A percentile compares a stretch with the other conserved stretches of the same genome.
Evolutionary conservation across 1,140 invertebrate species (phyloP).

Genomic region (Drosophila orosa): DNA sequence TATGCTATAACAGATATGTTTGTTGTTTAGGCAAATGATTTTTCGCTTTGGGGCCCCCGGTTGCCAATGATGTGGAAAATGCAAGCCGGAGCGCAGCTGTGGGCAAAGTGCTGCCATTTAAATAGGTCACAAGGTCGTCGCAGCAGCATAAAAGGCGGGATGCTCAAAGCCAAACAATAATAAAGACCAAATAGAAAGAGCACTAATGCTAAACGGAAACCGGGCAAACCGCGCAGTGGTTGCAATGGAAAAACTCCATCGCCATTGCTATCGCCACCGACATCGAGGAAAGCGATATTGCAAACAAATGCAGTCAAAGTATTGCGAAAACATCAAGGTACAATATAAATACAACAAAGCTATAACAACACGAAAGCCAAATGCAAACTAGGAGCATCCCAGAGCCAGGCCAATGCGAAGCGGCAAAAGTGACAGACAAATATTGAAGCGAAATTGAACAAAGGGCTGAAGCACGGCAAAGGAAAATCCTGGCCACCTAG

Average conservation of each 20-base stretch:
- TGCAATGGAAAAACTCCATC: conserved; percentile 10
- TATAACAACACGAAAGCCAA: conserved; percentile 19
- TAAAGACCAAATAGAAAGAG: conserved; percentile 48
- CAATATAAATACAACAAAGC: conserved; percentile 19
- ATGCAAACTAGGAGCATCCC: conserved; percentile 3
- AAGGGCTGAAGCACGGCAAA: conserved; percentile 11
- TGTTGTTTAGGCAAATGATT: conserved; percentile 67
- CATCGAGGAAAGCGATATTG: conserved; percentile 35
- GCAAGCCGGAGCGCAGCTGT: conserved; percentile 39
- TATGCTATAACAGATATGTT: conserved; percentile 52
- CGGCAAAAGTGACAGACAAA: conserved; percentile 44
- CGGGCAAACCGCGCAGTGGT: conserved; percentile 29
- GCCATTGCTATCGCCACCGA: background rate
- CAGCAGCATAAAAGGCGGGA: conserved; percentile 10
- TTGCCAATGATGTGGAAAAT: conserved; percentile 43
- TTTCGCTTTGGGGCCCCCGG: conserved; percentile 15
- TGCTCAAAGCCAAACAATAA: conserved; percentile 59
- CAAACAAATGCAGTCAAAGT: conserved; percentile 62
- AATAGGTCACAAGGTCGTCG: conserved; percentile 47
- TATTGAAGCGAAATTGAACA: conserved; percentile 39
- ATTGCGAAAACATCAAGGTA: conserved; percentile 26
- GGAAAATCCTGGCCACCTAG: background rate
- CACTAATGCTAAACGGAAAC: conserved; percentile 38
- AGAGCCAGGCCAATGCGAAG: conserved; percentile 42
- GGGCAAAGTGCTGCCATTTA: conserved; percentile 27